Base-by-base conservation (phyloP, 2,888 invertebrate species). In the Ochropacha duplaris region DNA sequence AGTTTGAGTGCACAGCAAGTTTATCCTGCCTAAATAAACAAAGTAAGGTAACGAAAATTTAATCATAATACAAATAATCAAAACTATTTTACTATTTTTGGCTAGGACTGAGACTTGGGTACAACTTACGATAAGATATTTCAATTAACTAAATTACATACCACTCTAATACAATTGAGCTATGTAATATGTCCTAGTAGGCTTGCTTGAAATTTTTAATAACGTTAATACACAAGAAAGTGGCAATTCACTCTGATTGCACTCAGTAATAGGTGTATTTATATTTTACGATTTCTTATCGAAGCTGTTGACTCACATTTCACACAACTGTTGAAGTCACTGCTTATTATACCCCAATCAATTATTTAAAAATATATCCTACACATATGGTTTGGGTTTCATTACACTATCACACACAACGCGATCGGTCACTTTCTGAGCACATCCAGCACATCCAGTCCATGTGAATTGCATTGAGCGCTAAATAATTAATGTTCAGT, bases 291-390 rank as follows among this genome's bases (percentile, higher is more conserved):
- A 1, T 44, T 44, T 44, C 44, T 44, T 44, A 57, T 59, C 59
- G 52, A 65, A 61, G 28, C 54, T 56, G 44, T 60, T 69, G 64
- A 71, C 56, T 74, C 69, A 74, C 68, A 65, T 71, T 69, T 68
- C 61, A 49, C 64, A 61, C 58, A 49, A 59, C 58, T 59, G 52
- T 22, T 34, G 26, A 39, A 26, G 49, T 57, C 44, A 34, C 39
- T 22, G 31, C 22, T 31, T 12, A 44, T 50, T 12, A 54, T 22
- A 55, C 28, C 22, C 22, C 54, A 44, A 36, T 5, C 9, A 14
- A 19, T 44, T 6, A 44, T 44, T 44, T 44, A 9, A 44, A 19
- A n/a, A 44, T 9, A 44, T 6, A 44, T 19, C 1, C 9, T 44
- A 9, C 6, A 19, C 2, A 44, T 44, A 44, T 19, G 19, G 14